Base-by-base conservation (phyloP, 2,888 invertebrate genomes). In the Drosophila hamatofila region DNA sequence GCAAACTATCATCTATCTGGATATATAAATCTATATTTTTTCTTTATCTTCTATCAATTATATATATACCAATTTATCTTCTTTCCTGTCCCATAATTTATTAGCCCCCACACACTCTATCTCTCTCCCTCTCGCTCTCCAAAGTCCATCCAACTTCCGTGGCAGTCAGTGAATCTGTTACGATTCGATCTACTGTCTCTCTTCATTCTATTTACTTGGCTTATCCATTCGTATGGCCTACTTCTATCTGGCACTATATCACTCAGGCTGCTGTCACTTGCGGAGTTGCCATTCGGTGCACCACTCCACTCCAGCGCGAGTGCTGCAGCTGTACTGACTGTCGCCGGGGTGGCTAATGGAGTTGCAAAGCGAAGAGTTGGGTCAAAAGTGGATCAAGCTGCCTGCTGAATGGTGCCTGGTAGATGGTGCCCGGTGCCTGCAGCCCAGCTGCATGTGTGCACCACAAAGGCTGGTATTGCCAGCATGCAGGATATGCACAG, bases 331-430 rank as follows among this genome's bases (percentile, higher is more conserved):
- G 72, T 65, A n/a, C 39, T 76, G 76, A 63, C 67, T 72, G 59
- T 52, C 62, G 56, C 42, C 33, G 42, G 56, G 55, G 59, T 58
- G 70, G 80, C 80, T 85, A 84, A 85, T 86, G 83, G 80, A 84
- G 83, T 86, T 80, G 63, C 69, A 69, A 72, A 18, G 37, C 35
- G 11, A 0, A 52, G 72, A 75, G 65, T 60, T 62, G 61, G 65
- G 23, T 61, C 23, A 57, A 71, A 84, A 80, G 65, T 83, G 77
- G 84, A 83, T 84, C 84, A 84, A 80, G 86, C 86, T 62, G 35
- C 64, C 54, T 56, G 16, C 44, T 44, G 23, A 23, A 21, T 3
- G 42, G 21, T 7, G 42, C 42, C 42, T 12, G 41, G 18, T 25
- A 11, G 21, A 18, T 2, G 42, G 12, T 37, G 21, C 21, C 18